These are phyloP conservation scores for Pinna nobilis DNA, from an alignment of 1,140 invertebrate genomes.

Conservation along the genomic window DNA sequence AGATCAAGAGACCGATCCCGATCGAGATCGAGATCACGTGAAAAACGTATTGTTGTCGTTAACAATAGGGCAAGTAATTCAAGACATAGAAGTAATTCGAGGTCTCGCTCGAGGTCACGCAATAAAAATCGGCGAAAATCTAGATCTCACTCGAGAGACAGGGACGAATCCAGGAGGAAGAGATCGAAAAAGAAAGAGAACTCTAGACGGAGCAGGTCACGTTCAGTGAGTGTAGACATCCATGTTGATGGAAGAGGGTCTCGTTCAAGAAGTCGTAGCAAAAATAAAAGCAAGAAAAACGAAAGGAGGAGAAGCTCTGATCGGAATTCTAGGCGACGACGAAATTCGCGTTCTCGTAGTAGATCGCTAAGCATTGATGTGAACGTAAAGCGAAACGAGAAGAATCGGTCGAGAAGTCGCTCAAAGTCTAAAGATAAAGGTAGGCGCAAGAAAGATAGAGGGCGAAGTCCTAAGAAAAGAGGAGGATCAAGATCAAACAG, in stretches of 20 bases:
- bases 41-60: too few species aligned
- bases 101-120: conserved; percentile 33
- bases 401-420: not conserved
- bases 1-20: conserved; percentile 1
- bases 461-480: not conserved
- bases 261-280: not conserved
- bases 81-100: not conserved
- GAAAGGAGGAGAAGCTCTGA: conserved; percentile 1
- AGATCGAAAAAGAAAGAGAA: conserved; percentile 11
- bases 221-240: not conserved
- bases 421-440: not conserved
- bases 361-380: not conserved
- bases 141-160: conserved; percentile 13
- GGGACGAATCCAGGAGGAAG: not conserved
- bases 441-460: not conserved
- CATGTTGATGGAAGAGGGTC: not conserved
- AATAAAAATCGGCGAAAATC: conserved; percentile 19
- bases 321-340: not conserved
- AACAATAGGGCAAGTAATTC: too few species aligned
- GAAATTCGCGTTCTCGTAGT: too few species aligned
- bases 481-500: not conserved
- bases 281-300: not conserved
- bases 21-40: conserved; percentile 18
- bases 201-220: conserved; percentile 3
- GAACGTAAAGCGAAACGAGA: not conserved